These are phyloP conservation scores for Zingel zingel DNA, from an alignment of 2,113 vertebrate species.

Conservation along the genomic window DNA sequence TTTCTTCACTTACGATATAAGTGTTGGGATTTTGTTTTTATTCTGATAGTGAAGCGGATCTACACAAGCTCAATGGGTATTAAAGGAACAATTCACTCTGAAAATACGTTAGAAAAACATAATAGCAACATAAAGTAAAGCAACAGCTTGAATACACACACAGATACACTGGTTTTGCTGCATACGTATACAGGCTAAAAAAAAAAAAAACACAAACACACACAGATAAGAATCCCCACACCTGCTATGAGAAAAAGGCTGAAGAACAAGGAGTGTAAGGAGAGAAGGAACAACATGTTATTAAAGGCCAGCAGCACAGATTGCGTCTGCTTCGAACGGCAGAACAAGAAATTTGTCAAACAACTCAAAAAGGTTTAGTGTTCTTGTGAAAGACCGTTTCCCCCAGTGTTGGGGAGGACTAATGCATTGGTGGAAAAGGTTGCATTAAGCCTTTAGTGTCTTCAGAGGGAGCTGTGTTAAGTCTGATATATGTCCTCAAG, in stretches of 20 bases:
- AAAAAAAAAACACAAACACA: slow-evolving; percentile 15
- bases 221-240: slow-evolving; percentile 21
- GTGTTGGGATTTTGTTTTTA: not conserved
- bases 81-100: not conserved
- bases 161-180: not conserved
- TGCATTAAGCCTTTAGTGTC: too few species aligned
- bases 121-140: not conserved
- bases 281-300: not conserved
- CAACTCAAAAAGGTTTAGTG: too few species aligned
- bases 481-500: too few species aligned
- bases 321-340: not conserved
- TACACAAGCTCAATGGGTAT: not conserved
- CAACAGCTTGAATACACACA: not conserved
- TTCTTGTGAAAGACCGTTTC: too few species aligned
- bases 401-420: too few species aligned
- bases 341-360: too few species aligned
- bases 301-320: slow-evolving; percentile 14
- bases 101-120: not conserved
- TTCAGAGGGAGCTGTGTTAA: too few species aligned
- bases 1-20: not conserved
- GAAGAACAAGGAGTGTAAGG: not conserved
- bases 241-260: slow-evolving; percentile 8
- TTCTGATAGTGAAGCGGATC: not conserved
- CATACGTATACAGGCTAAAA: not conserved
- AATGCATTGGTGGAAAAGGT: too few species aligned